Conservation (phyloP, 2,113 vertebrate species). For the Brachyistius frenatus region DNA sequence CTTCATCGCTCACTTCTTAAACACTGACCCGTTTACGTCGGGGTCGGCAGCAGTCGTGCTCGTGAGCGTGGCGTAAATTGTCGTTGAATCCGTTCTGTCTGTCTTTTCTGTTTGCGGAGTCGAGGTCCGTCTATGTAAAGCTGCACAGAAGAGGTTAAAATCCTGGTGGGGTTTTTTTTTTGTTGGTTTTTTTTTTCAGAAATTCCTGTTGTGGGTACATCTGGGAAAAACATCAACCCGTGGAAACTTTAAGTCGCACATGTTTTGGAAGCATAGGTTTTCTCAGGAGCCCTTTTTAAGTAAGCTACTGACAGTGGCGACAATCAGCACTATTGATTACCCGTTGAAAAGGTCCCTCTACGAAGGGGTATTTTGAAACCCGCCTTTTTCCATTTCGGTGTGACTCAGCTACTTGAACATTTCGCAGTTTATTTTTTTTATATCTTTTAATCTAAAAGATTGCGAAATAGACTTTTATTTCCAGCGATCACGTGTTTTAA, state of each 20-base stretch:
- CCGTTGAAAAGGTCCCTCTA: slow-evolving; percentile 1
- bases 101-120: slow-evolving; percentile 8
- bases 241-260: slow-evolving; percentile 26
- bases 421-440: neutral
- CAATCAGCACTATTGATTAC: neutral
- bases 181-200: slow-evolving; percentile 44
- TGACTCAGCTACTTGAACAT: neutral
- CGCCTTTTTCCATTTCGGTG: neutral
- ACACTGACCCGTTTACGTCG: slow-evolving; percentile 15
- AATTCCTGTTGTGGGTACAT: slow-evolving; percentile 67
- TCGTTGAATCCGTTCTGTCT: neutral
- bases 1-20: slow-evolving; percentile 36
- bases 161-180: slow-evolving; percentile 2
- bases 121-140: neutral
- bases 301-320: neutral
- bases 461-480: neutral
- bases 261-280: slow-evolving; percentile 5
- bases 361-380: neutral
- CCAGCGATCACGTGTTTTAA: neutral
- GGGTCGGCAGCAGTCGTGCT: neutral
- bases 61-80: neutral
- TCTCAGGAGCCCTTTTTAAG: slow-evolving; percentile 20
- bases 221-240: slow-evolving; percentile 26
- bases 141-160: slow-evolving; percentile 44
- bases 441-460: no score